Conservation (phyloP, 2,797 vertebrate species). For the Scarus forsteni region DNA sequence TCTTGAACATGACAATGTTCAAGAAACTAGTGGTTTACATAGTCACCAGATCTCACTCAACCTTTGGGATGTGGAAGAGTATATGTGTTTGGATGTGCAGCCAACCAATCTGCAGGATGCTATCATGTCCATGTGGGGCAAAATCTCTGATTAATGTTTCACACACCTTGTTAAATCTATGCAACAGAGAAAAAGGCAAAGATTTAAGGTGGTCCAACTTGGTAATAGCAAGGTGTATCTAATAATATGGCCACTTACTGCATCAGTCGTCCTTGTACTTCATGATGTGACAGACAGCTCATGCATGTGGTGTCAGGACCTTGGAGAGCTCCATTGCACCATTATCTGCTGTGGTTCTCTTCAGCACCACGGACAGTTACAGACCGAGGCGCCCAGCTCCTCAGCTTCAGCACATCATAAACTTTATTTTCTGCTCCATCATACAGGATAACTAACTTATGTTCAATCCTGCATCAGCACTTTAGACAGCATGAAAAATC, state of each 20-base stretch:
- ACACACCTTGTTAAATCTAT: no score
- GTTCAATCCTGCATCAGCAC: slow-evolving; percentile 7
- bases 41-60: no score
- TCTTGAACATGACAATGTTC: no score
- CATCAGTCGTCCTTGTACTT: not conserved
- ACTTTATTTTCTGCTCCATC: not conserved
- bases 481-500: slow-evolving; percentile 10
- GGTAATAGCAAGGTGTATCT: no score
- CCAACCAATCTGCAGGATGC: no score
- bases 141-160: no score
- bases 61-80: no score
- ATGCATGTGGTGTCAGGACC: slow-evolving; percentile 21
- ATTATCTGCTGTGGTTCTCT: slow-evolving; percentile 1
- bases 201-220: no score
- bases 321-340: slow-evolving; percentile 6
- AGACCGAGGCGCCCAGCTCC: slow-evolving; percentile 2
- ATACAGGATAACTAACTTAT: slow-evolving; percentile 25
- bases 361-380: slow-evolving; percentile 39
- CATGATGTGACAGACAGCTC: not conserved
- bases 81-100: no score
- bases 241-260: not conserved
- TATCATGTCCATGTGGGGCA: no score
- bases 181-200: no score
- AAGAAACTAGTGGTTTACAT: no score
- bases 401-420: slow-evolving; percentile 10